Percentiles rank a stretch among this genome's conserved stretches.
Evolutionary conservation across 2,888 invertebrate species (phyloP).

Genomic region (Stomorhina lunata): DNA sequence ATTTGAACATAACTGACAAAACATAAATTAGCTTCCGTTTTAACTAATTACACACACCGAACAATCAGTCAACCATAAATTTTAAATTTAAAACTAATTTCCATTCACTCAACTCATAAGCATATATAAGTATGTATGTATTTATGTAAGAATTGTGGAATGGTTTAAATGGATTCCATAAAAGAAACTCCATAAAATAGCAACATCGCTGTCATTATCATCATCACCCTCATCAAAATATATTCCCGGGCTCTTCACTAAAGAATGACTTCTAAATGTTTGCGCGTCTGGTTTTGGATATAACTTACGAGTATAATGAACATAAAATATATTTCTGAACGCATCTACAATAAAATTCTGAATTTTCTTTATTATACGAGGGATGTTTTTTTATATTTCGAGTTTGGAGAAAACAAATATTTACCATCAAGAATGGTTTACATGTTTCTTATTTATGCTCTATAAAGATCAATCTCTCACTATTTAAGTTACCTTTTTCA

Average conservation of each 20-base stretch:
- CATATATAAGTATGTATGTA: too few relatives aligned
- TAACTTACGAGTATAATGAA: constrained; percentile 41
- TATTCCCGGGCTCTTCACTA: constrained; percentile 31
- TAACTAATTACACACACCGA: constrained; percentile 72
- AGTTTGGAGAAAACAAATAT: too few relatives aligned
- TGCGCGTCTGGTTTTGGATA: neutral
- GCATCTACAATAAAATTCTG: constrained; percentile 41
- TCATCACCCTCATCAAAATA: constrained; percentile 43
- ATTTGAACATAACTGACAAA: constrained; percentile 78
- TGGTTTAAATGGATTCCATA: neutral
- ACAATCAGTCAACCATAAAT: constrained; percentile 69
- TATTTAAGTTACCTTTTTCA: too few relatives aligned
- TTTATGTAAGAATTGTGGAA: neutral
- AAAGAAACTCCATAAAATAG: too few relatives aligned
- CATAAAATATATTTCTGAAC: constrained; percentile 24
- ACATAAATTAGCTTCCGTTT: constrained; percentile 79
- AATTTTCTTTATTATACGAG: constrained; percentile 9
- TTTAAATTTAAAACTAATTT: constrained; percentile 56
- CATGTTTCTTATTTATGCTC: too few relatives aligned
- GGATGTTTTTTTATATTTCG: too few relatives aligned
- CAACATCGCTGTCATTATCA: constrained; percentile 15
- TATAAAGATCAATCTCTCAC: too few relatives aligned
- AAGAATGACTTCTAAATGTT: constrained; percentile 16
- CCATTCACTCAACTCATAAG: constrained; percentile 50
- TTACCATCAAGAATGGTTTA: too few relatives aligned